Evolutionary conservation across 2,797 vertebrate species (phyloP).

Genomic region (Hemibagrus guttatus): DNA sequence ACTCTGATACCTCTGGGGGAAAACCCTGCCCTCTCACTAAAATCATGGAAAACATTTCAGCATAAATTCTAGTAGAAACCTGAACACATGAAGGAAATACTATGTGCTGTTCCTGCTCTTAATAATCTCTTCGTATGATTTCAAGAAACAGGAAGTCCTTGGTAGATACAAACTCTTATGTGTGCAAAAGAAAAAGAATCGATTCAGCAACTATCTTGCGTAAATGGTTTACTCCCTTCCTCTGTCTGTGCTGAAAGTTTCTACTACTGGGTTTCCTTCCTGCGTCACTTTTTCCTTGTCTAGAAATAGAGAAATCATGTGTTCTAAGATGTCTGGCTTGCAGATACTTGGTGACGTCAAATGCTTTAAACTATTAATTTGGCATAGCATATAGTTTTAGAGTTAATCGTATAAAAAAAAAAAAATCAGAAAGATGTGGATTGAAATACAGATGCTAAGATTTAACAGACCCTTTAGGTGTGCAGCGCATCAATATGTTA

Average conservation of each 20-base stretch:
- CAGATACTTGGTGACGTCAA: not conserved
- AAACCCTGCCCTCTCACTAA: not conserved
- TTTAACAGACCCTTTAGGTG: not conserved
- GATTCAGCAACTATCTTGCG: not conserved
- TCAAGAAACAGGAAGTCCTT: not conserved
- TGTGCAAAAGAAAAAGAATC: not conserved
- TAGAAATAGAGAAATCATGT: not conserved
- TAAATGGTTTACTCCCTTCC: not conserved
- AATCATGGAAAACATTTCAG: not conserved
- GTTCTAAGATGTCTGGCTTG: not conserved
- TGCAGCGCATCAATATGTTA: not conserved
- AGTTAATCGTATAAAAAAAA: not conserved
- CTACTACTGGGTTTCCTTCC: not conserved
- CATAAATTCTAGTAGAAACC: constrained; percentile 3
- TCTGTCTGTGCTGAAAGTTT: not conserved
- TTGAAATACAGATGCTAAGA: not conserved
- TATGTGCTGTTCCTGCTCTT: not conserved
- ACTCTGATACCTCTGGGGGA: not conserved
- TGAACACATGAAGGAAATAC: not conserved
- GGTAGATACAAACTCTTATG: not conserved
- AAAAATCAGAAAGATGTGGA: not conserved
- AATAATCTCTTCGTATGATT: not conserved
- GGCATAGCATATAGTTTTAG: not conserved
- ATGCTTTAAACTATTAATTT: not conserved
- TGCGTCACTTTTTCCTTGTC: not conserved